These are phyloP conservation scores for Phalacrocorax carbo DNA, from an alignment of 2,113 vertebrate species.

Conservation along the genomic window DNA sequence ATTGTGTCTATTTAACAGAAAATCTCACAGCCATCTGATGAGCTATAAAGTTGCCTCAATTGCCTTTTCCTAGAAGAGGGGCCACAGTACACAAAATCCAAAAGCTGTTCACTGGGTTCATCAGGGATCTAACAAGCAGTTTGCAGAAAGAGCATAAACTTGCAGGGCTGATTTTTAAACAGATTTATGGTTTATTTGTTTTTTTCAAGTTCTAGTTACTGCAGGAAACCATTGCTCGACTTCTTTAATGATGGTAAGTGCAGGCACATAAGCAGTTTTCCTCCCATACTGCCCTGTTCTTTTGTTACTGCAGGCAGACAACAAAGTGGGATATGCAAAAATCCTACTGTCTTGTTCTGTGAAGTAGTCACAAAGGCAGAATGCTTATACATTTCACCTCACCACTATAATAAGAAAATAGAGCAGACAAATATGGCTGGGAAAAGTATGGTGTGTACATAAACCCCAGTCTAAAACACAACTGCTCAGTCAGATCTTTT, in stretches of 20 bases:
- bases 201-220: neutral
- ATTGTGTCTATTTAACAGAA: neutral
- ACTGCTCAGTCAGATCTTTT: neutral
- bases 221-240: neutral
- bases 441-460: neutral
- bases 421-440: neutral
- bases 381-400: neutral
- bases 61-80: neutral
- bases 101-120: neutral
- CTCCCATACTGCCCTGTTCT: neutral
- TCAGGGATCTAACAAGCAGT: neutral
- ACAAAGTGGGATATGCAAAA: conserved; percentile 8
- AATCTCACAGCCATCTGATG: neutral
- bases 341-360: neutral
- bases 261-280: neutral
- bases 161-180: neutral
- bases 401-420: neutral
- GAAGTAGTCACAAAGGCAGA: neutral
- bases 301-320: neutral
- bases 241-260: neutral
- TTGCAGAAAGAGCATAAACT: neutral
- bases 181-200: neutral
- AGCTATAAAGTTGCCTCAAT: neutral
- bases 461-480: neutral
- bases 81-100: neutral